Evolutionary conservation across 1,140 invertebrate genomes (phyloP).

Genomic region (Dinoponera quadriceps): DNA sequence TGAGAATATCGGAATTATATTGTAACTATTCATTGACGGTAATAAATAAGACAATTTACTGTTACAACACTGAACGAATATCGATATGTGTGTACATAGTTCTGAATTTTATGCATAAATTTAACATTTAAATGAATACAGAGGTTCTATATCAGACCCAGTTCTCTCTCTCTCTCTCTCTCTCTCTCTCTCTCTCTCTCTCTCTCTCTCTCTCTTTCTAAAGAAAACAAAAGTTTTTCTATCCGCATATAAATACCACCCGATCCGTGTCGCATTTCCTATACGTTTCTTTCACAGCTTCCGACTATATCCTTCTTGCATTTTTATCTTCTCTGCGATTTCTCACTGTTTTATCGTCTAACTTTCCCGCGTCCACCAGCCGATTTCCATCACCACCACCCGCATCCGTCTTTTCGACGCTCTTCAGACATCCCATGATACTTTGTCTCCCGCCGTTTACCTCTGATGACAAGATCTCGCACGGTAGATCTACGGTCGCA

Average conservation of each 20-base stretch:
- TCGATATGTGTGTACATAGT: slow-evolving; percentile 39
- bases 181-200: too few species aligned
- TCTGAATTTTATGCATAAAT: slow-evolving; percentile 8
- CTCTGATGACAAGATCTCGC: slow-evolving; percentile 7
- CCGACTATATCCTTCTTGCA: not conserved
- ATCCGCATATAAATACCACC: slow-evolving; percentile 8
- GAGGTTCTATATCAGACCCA: slow-evolving; percentile 8
- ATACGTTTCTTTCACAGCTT: not conserved
- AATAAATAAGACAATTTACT: slow-evolving; percentile 36
- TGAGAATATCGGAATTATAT: slow-evolving; percentile 2
- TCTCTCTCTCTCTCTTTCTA: too few species aligned
- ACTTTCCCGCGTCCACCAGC: not conserved
- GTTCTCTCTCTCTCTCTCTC: not conserved
- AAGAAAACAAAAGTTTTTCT: slow-evolving; percentile 1
- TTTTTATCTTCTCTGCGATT: not conserved
- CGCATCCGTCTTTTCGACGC: not conserved
- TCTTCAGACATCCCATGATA: not conserved
- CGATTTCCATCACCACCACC: not conserved
- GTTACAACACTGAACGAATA: not conserved
- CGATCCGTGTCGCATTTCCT: not conserved
- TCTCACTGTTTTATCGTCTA: not conserved
- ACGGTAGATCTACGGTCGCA: not conserved
- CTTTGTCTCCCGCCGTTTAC: too few species aligned
- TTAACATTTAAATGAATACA: not conserved
- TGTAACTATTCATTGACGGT: slow-evolving; percentile 19